Evolutionary conservation across 2,797 vertebrate genomes (phyloP).

Genomic region (Sebastes kiyomatsui): DNA sequence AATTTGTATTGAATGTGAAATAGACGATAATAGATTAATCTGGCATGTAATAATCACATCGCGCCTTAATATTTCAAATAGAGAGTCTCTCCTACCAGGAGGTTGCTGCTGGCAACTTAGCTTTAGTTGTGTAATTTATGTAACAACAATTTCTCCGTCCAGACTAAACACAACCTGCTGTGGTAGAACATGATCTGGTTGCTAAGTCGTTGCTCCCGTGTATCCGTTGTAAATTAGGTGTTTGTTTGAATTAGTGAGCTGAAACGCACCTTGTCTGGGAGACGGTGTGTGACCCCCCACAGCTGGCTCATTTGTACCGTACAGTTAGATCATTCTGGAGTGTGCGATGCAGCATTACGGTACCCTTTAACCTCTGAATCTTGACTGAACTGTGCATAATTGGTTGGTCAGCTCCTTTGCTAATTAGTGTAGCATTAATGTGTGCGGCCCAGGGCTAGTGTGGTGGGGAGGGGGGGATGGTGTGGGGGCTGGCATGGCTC

Average conservation of each 20-base stretch:
- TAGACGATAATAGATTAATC: conserved; percentile 39
- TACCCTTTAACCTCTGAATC: conserved; percentile 76
- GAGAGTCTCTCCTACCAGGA: conserved; percentile 25
- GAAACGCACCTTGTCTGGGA: neutral
- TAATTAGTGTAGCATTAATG: conserved; percentile 84
- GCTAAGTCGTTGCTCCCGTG: neutral
- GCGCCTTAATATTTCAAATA: conserved; percentile 38
- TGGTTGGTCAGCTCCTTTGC: conserved; percentile 78
- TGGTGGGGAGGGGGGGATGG: conserved; percentile 12
- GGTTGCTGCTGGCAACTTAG: conserved; percentile 51
- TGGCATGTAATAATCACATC: conserved; percentile 55
- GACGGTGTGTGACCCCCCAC: conserved; percentile 18
- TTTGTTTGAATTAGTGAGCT: conserved; percentile 9
- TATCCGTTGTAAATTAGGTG: neutral
- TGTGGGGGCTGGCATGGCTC: conserved; percentile 56
- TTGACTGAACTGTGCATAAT: conserved; percentile 83
- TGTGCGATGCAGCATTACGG: conserved; percentile 51
- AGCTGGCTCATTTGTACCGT: conserved; percentile 41
- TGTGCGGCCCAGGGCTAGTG: conserved; percentile 62
- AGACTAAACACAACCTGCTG: conserved; percentile 42
- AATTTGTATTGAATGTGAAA: conserved; percentile 26
- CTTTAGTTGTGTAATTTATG: conserved; percentile 66
- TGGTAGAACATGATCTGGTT: neutral
- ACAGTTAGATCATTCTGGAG: conserved; percentile 41
- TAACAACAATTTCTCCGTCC: conserved; percentile 47